Evolutionary conservation across 2,797 vertebrate species (phyloP), one percentile per base, ranked within the genome.

Genomic region (Bradypus variegatus): DNA sequence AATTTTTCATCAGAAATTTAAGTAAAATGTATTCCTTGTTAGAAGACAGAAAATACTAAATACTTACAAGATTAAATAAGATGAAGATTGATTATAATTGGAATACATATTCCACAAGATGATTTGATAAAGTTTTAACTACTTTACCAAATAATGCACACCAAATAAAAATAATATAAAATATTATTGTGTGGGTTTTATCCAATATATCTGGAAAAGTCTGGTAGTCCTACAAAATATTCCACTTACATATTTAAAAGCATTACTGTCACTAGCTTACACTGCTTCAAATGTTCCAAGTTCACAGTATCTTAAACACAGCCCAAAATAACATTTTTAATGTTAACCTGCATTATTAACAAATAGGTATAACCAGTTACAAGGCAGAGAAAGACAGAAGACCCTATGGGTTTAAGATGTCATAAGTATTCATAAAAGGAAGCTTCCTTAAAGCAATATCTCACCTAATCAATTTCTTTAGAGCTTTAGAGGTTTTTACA

Each of bases 11-110:
- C 29, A 83, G 21, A 90, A 75, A 79, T 64, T 80, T 92, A 81
- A 45, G 38, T 77, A 81, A 94, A 91, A 73, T 72, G 50, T 86
- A 73, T 91, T 86, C n/a, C 81, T 62, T 73, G 50, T 76, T 86
- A 94, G 23, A 13, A 73, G 41, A 33, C 3, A 87, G 31, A 88
- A 92, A 92, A 85, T 50, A 80, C 29, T 45, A 45, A 45, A 45
- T 76, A 90, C 8, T n/a, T 78, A 11, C 50, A 85, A 90, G 23
- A 78, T 31, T 38, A 69, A 58, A 69, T 48, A 77, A 29, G 27
- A 76, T 55, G 65, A 70, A 38, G 64, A 55, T 16, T 14, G 45
- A 67, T 1, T 55, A 6, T 86, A 84, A 94, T 16, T 75, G 29
- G 27, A 62, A 88, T 53, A 76, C 76, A 67, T 29, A 89, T 41